phyloP scores from a whole-genome alignment of 2,797 vertebrate genomes.

The Lithobates pipiens region DNA sequence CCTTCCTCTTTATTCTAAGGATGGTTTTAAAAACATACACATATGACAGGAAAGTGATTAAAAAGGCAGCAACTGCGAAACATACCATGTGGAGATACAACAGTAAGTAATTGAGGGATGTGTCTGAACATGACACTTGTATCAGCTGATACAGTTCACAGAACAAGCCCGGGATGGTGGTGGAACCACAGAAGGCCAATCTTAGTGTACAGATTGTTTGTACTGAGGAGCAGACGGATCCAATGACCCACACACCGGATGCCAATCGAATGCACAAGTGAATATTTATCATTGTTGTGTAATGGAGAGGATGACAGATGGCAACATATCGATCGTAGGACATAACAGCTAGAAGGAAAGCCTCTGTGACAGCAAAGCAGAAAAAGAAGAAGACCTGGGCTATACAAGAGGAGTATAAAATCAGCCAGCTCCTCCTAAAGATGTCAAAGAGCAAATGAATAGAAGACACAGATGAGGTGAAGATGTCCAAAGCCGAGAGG shows the following conservation, averaged over 20 bases:
- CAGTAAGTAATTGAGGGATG: neutral
- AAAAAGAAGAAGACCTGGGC: constrained; percentile 32
- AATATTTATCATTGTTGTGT: too few species aligned
- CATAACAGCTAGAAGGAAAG: too few species aligned
- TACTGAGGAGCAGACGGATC: neutral
- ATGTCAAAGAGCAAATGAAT: neutral
- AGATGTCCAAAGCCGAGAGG: neutral
- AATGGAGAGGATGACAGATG: too few species aligned
- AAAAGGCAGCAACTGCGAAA: neutral
- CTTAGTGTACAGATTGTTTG: neutral
- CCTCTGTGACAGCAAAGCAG: neutral
- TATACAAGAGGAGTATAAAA: neutral
- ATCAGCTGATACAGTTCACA: constrained; percentile 1
- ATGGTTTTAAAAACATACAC: neutral
- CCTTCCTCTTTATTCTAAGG: neutral
- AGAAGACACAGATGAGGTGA: neutral
- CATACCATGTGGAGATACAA: fast-evolving
- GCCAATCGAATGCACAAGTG: too few species aligned
- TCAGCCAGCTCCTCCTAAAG: neutral
- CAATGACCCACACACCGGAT: too few species aligned
- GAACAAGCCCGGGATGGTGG: neutral
- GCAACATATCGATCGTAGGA: too few species aligned
- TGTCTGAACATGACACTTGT: neutral
- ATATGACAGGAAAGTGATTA: neutral
- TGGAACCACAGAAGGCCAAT: neutral